These are phyloP conservation scores for Epinotia demarniana DNA, from an alignment of 2,888 invertebrate species.

Conservation along the genomic window DNA sequence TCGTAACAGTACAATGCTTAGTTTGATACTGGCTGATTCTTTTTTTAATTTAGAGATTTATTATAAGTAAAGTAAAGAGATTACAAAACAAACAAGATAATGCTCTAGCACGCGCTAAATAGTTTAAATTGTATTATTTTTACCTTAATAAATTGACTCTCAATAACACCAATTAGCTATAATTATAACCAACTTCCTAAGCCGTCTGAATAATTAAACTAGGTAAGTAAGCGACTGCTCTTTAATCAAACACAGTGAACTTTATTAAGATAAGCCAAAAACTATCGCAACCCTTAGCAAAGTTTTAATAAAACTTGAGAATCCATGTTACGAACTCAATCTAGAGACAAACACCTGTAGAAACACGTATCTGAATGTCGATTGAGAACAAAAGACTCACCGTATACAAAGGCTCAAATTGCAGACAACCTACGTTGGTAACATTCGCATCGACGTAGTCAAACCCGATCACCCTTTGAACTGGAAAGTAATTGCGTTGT, in stretches of 20 bases:
- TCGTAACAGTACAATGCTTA: too few species aligned
- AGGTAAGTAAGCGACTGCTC: background rate
- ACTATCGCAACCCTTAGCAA: conserved; percentile 14
- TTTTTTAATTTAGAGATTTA: too few species aligned
- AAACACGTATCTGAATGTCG: conserved; percentile 34
- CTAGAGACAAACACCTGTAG: conserved; percentile 18
- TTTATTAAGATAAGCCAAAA: conserved; percentile 14
- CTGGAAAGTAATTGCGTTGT: conserved; percentile 68
- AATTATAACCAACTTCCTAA: background rate
- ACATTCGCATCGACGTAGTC: conserved; percentile 38
- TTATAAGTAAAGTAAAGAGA: too few species aligned
- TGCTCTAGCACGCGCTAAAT: background rate
- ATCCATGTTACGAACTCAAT: conserved; percentile 40
- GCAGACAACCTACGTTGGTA: conserved; percentile 34
- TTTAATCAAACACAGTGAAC: background rate
- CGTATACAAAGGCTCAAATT: conserved; percentile 41
- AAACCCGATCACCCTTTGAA: conserved; percentile 56
- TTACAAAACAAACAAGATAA: background rate
- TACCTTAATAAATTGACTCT: too few species aligned
- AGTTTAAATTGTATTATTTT: background rate
- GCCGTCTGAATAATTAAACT: background rate
- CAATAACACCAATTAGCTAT: background rate
- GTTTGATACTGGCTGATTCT: too few species aligned
- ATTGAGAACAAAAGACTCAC: conserved; percentile 37
- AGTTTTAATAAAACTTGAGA: conserved; percentile 38